Conservation (phyloP, 1,140 invertebrate species). For the Tribolium castaneum region DNA sequence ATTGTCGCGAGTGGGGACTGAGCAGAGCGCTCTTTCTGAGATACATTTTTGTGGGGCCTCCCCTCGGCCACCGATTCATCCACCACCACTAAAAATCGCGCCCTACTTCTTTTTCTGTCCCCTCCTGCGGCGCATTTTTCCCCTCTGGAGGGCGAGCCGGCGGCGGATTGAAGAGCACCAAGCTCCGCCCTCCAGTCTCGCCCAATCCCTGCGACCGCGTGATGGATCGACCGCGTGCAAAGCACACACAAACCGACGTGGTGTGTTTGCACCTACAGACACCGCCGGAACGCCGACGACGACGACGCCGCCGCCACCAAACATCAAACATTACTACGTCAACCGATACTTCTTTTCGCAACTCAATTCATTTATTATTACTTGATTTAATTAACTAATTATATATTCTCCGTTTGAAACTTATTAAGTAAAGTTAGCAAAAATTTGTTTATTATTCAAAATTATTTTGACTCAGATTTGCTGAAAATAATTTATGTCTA, state of each 20-base stretch:
- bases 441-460: too few relatives aligned
- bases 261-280: constrained; percentile 48
- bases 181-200: constrained; percentile 66
- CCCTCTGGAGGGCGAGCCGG: constrained; percentile 65
- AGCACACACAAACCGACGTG: constrained; percentile 49
- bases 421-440: too few relatives aligned
- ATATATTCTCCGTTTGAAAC: too few relatives aligned
- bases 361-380: too few relatives aligned
- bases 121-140: constrained; percentile 67
- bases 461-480: too few relatives aligned
- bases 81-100: constrained; percentile 64
- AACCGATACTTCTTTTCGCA: too few relatives aligned
- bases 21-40: constrained; percentile 56
- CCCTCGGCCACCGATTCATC: constrained; percentile 59
- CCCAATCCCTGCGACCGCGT: constrained; percentile 60
- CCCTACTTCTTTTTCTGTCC: constrained; percentile 64
- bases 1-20: constrained; percentile 54
- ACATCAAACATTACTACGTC: background rate
- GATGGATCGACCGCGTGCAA: constrained; percentile 55
- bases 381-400: too few relatives aligned
- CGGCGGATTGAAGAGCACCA: constrained; percentile 59
- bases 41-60: constrained; percentile 59
- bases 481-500: too few relatives aligned
- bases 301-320: background rate
- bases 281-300: background rate